A percentile compares a stretch with the other conserved stretches of the same genome.
phyloP scores from a whole-genome alignment of 53 echinoderm and acorn worm species.

The Henricia sp. region DNA sequence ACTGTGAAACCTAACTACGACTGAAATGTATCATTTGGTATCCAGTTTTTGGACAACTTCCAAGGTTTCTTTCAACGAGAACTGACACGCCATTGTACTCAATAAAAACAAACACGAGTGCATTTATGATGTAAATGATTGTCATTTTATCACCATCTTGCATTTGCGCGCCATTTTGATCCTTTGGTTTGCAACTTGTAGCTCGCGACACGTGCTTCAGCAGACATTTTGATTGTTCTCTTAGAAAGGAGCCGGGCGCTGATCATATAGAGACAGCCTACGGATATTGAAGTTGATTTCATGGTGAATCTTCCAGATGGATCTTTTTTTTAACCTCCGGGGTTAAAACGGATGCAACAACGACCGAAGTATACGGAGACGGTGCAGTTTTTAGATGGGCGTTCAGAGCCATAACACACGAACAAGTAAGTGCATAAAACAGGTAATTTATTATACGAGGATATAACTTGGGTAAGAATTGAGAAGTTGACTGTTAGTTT shows the following conservation, averaged over 20 bases:
- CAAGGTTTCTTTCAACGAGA: too few relatives aligned
- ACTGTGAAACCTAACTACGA: too few relatives aligned
- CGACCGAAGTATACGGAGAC: background rate
- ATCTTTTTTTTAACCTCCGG: background rate
- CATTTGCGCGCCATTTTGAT: conserved; percentile 21
- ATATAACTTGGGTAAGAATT: too few relatives aligned
- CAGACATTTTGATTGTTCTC: background rate
- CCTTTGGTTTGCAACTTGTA: conserved; percentile 34
- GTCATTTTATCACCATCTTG: background rate
- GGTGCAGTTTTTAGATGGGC: conserved; percentile 25
- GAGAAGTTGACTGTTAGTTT: background rate
- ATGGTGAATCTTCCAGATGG: background rate
- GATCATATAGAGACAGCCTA: conserved; percentile 9
- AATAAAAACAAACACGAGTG: too few relatives aligned
- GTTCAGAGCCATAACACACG: conserved; percentile 30
- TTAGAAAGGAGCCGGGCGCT: background rate
- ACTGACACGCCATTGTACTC: too few relatives aligned
- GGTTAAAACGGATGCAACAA: background rate
- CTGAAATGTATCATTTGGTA: too few relatives aligned
- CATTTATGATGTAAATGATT: too few relatives aligned
- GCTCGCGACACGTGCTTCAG: conserved; percentile 30
- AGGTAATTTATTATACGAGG: conserved; percentile 1
- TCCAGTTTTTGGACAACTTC: too few relatives aligned
- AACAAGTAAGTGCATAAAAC: conserved; percentile 23
- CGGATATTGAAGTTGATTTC: background rate